Conservation (phyloP, 2,113 vertebrate genomes). For the Hippocampus zosterae region DNA sequence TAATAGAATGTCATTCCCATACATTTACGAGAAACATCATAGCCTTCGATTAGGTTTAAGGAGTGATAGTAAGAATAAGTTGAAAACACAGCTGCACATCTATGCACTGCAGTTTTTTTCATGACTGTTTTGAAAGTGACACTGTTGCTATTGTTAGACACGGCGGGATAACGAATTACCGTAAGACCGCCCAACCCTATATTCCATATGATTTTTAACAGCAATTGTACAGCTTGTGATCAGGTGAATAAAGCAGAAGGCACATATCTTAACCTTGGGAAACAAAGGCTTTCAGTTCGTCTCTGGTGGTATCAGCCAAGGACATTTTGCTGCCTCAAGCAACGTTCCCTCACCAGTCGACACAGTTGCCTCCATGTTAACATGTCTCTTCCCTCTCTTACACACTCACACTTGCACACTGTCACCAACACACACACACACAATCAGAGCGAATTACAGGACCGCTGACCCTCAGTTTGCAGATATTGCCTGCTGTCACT, state of each 20-base stretch:
- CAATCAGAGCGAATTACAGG: conserved; percentile 5
- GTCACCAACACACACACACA: conserved; percentile 1
- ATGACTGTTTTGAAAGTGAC: too few relatives aligned
- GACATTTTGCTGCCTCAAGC: conserved; percentile 29
- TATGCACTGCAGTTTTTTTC: too few relatives aligned
- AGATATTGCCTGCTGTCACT: conserved; percentile 36
- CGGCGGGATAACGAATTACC: too few relatives aligned
- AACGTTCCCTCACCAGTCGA: conserved; percentile 7
- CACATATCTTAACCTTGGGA: conserved; percentile 2
- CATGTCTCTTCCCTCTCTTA: neutral
- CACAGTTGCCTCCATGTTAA: neutral
- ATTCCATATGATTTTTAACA: neutral
- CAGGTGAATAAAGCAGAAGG: neutral
- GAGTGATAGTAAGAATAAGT: too few relatives aligned
- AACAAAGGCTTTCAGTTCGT: conserved; percentile 2
- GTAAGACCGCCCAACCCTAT: too few relatives aligned
- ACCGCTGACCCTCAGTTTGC: conserved; percentile 43
- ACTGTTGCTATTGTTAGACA: too few relatives aligned
- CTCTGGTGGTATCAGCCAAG: conserved; percentile 32
- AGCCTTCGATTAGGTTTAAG: too few relatives aligned
- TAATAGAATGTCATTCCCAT: too few relatives aligned
- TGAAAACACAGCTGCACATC: too few relatives aligned
- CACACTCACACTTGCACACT: neutral
- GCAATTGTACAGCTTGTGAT: neutral
- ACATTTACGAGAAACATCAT: too few relatives aligned